phyloP scores from a whole-genome alignment of 2,113 vertebrate species.

The Dipodomys stephensi region DNA sequence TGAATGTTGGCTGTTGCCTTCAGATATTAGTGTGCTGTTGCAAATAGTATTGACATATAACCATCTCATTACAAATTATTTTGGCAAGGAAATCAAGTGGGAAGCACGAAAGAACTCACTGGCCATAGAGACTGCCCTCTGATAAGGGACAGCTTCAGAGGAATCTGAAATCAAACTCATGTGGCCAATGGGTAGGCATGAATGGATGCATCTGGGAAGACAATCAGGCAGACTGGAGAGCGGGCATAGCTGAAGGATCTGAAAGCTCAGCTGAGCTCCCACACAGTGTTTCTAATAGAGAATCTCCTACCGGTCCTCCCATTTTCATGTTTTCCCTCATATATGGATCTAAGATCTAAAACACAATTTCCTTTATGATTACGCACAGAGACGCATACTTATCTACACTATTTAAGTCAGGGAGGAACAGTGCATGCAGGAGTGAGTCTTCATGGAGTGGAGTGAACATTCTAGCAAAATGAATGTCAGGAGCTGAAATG shows the following conservation, averaged over 20 bases:
- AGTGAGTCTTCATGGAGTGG: too few species aligned
- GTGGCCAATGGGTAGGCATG: neutral
- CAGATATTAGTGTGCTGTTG: neutral
- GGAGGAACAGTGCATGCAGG: too few species aligned
- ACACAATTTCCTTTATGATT: too few species aligned
- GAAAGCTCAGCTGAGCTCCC: neutral
- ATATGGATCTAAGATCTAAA: too few species aligned
- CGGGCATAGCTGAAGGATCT: neutral
- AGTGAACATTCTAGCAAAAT: too few species aligned
- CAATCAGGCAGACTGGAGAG: neutral
- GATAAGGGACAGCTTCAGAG: neutral
- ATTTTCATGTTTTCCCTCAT: too few species aligned
- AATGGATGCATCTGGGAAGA: neutral
- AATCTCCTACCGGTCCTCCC: too few species aligned
- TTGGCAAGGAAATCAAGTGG: slow-evolving; percentile 8
- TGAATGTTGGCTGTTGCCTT: neutral
- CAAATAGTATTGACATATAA: neutral
- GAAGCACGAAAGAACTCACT: neutral
- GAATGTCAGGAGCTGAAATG: too few species aligned
- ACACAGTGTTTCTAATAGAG: neutral
- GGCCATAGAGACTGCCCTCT: neutral
- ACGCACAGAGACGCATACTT: too few species aligned
- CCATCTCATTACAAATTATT: neutral
- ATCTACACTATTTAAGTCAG: too few species aligned
- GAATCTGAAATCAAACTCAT: neutral